These are phyloP conservation scores for Phymanthus crucifer DNA, from an alignment of 92 coral and sea anemone genomes.

Conservation along the genomic window DNA sequence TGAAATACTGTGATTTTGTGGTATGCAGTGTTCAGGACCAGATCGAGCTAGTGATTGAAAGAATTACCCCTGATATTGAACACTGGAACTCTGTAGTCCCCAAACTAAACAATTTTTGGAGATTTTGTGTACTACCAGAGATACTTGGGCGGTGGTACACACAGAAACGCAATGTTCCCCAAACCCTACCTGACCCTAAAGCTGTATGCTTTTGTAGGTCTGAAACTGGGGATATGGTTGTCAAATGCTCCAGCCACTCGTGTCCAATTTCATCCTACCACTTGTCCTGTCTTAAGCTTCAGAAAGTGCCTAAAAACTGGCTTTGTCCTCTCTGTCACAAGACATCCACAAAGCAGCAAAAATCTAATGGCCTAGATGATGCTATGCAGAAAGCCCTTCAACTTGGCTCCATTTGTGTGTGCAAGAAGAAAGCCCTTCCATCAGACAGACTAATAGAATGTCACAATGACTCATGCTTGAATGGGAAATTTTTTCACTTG, in stretches of 20 bases:
- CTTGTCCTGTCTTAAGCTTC: slow-evolving; percentile 39
- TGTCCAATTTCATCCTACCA: slow-evolving; percentile 36
- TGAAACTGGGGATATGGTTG: slow-evolving; percentile 13
- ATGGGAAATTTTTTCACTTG: slow-evolving; percentile 12
- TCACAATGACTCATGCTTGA: neutral
- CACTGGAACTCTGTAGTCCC: slow-evolving; percentile 15
- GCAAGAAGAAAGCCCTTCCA: neutral
- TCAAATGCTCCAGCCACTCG: neutral
- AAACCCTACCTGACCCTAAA: slow-evolving; percentile 12
- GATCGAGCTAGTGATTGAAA: neutral
- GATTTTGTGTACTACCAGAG: slow-evolving; percentile 49
- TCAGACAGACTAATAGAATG: neutral
- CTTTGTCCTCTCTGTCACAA: slow-evolving; percentile 42
- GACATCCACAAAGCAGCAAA: slow-evolving; percentile 21
- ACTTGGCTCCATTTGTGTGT: neutral
- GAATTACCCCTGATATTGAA: slow-evolving; percentile 4
- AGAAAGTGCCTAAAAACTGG: slow-evolving; percentile 27
- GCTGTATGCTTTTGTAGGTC: slow-evolving; percentile 58
- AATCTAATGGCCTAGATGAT: slow-evolving; percentile 13
- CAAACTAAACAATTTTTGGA: slow-evolving; percentile 42
- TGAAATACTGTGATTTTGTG: neutral
- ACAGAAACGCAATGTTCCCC: slow-evolving; percentile 18
- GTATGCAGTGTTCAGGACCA: slow-evolving; percentile 1
- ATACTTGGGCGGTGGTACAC: slow-evolving; percentile 25
- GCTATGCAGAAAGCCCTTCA: too few relatives aligned